Conservation (phyloP, 2,797 vertebrate species). For the Oceanodroma leucorhoa region DNA sequence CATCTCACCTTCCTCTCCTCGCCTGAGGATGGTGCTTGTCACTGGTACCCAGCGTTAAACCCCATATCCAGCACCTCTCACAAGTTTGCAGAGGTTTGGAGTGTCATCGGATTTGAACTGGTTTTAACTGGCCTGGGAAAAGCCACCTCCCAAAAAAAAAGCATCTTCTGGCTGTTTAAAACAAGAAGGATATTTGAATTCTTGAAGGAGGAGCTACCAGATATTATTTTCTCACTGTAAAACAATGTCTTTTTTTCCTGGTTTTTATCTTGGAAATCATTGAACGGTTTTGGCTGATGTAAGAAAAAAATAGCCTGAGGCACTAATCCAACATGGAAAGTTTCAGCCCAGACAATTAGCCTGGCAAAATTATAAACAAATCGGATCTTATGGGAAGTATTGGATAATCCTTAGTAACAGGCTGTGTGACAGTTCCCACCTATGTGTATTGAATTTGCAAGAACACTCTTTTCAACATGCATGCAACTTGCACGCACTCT, state of each 20-base stretch:
- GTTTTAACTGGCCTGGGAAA: background rate
- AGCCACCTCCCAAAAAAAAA: background rate
- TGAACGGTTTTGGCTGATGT: background rate
- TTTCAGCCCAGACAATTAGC: background rate
- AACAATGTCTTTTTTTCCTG: background rate
- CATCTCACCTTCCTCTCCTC: background rate
- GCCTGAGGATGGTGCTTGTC: accelerated
- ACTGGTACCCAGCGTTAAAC: background rate
- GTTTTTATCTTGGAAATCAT: background rate
- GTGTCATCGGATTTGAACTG: background rate
- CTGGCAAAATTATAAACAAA: background rate
- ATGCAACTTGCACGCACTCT: background rate
- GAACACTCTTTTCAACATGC: background rate
- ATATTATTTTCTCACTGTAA: background rate
- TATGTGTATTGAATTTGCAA: background rate
- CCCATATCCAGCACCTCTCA: background rate
- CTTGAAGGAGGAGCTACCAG: background rate
- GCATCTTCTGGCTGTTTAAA: background rate
- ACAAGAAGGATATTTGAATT: background rate
- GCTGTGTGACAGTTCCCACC: background rate
- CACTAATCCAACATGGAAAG: background rate
- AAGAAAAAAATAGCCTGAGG: background rate
- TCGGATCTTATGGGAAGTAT: background rate
- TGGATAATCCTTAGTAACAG: background rate
- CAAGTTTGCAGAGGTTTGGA: background rate